Evolutionary conservation across 2,797 vertebrate species (phyloP).

Genomic region (Phylloscopus collybita): DNA sequence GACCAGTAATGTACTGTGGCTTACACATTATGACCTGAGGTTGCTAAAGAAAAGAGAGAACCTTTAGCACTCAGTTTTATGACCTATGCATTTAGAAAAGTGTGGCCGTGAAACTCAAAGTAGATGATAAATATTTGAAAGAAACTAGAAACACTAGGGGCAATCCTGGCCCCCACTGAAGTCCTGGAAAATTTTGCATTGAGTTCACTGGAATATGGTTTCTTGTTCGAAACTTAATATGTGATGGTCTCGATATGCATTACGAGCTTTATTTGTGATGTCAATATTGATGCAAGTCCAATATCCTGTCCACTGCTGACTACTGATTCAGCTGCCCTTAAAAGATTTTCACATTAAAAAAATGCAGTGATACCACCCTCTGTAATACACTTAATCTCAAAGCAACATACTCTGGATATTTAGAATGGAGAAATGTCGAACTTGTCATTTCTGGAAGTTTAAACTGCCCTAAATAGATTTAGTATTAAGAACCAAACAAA

Average conservation of each 20-base stretch:
- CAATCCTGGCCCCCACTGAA: background rate
- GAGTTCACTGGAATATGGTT: background rate
- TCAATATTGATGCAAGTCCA: background rate
- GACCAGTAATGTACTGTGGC: background rate
- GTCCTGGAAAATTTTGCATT: background rate
- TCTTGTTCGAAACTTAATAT: background rate
- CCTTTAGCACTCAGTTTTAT: background rate
- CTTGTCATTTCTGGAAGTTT: background rate
- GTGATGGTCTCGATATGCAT: background rate
- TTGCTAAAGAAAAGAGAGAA: slow-evolving; percentile 5
- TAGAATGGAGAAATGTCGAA: background rate
- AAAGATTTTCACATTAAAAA: background rate
- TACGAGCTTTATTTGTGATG: background rate
- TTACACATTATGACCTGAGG: background rate
- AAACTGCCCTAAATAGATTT: background rate
- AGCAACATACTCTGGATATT: background rate
- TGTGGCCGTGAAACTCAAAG: background rate
- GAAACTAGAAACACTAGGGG: background rate
- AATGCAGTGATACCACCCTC: background rate
- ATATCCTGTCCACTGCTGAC: background rate
- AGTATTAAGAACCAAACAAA: background rate
- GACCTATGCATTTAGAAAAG: background rate
- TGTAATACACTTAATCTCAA: background rate
- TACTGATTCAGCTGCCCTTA: background rate
- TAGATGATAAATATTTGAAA: background rate